Evolutionary conservation across 2,113 vertebrate genomes (phyloP).

Genomic region (Oreochromis niloticus): DNA sequence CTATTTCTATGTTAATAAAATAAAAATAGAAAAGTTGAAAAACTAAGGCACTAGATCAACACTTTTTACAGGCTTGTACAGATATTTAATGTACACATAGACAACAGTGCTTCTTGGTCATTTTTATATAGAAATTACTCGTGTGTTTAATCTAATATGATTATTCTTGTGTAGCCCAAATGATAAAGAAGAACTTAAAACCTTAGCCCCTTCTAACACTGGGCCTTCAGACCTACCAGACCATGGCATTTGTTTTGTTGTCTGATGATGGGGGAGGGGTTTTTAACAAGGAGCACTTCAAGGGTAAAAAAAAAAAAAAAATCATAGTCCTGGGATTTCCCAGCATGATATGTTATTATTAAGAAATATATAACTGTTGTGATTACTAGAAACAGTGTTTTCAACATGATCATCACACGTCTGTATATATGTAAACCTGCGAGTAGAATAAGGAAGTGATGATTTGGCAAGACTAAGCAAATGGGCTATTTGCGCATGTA

Average conservation of each 20-base stretch:
- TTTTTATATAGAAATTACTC: background rate
- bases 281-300: background rate
- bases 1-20: background rate
- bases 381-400: background rate
- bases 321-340: background rate
- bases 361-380: background rate
- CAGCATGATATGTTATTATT: background rate
- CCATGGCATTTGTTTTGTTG: conserved; percentile 44
- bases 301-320: background rate
- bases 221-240: background rate
- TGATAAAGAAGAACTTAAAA: background rate
- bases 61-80: background rate
- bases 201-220: background rate
- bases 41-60: background rate
- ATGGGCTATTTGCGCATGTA: background rate
- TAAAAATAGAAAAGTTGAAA: background rate
- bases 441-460: background rate
- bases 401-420: background rate
- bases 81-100: background rate
- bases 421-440: background rate
- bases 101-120: background rate
- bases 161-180: background rate
- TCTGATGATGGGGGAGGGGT: conserved; percentile 47
- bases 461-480: background rate
- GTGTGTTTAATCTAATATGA: background rate